Percentiles rank a stretch among this genome's conserved stretches.
Evolutionary conservation across 2,888 invertebrate species (phyloP).

Genomic region (Macroteleia sp.): DNA sequence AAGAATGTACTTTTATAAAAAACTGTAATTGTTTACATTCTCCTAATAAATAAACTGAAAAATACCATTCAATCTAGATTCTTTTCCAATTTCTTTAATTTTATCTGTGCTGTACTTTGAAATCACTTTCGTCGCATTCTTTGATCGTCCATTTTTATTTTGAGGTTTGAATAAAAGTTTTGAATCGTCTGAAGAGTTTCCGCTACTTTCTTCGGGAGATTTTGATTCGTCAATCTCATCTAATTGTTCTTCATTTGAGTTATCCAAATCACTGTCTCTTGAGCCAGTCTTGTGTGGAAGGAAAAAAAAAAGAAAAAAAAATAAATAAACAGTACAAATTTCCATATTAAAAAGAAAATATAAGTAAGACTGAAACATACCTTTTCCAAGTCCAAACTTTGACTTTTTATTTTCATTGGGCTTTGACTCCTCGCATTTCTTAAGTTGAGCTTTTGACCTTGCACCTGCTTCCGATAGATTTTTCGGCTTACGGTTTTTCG

Average conservation of each 20-base stretch:
- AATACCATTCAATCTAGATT: conserved; percentile 13
- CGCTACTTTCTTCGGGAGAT: conserved; percentile 3
- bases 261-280: conserved; percentile 6
- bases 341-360: conserved; percentile 15
- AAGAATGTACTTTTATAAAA: conserved; percentile 12
- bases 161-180: not conserved
- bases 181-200: conserved; percentile 1
- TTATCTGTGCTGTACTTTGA: not conserved
- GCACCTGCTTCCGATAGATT: conserved; percentile 12
- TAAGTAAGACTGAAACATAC: conserved; percentile 11
- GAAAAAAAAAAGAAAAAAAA: conserved; percentile 3
- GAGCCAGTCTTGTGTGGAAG: conserved; percentile 4
- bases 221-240: conserved; percentile 12
- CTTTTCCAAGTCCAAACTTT: conserved; percentile 1
- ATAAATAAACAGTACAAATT: conserved; percentile 7
- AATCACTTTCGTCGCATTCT: conserved; percentile 2
- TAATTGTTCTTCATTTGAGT: conserved; percentile 2
- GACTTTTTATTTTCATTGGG: conserved; percentile 14
- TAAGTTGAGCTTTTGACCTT: conserved; percentile 17
- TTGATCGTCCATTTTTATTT: conserved; percentile 5
- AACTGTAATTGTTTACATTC: conserved; percentile 1
- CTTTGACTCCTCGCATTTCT: conserved; percentile 13
- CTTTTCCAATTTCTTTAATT: conserved; percentile 21
- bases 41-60: conserved; percentile 4
- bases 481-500: too few relatives aligned